These are phyloP conservation scores for Polietes domitor DNA, from an alignment of 2,888 invertebrate species.

Conservation along the genomic window DNA sequence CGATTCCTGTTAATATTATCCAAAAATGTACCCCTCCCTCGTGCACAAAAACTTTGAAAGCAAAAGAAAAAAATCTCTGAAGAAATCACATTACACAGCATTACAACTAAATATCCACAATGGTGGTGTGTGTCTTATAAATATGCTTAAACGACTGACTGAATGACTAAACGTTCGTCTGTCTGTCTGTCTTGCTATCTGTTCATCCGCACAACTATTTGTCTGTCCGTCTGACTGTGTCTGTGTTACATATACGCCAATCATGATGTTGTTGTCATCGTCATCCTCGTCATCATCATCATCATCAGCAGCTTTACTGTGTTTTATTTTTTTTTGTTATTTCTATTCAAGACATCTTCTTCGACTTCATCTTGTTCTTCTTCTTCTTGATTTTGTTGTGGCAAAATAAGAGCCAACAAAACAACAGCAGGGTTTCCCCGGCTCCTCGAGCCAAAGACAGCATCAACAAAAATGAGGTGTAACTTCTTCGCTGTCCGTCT, in stretches of 20 bases:
- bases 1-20: too few species aligned
- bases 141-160: not conserved
- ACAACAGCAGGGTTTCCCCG: not conserved
- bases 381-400: not conserved
- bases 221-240: not conserved
- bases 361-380: not conserved
- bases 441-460: not conserved
- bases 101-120: conserved; percentile 11
- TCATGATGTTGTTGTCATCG: not conserved
- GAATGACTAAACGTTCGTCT: not conserved
- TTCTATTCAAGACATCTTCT: conserved; percentile 6
- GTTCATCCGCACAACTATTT: not conserved
- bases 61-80: not conserved
- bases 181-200: not conserved
- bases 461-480: conserved; percentile 3
- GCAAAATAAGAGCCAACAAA: not conserved
- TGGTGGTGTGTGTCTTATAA: not conserved
- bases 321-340: not conserved
- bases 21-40: not conserved
- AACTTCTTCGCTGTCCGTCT: not conserved
- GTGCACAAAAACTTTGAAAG: not conserved
- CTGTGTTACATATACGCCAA: conserved; percentile 11
- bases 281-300: not conserved
- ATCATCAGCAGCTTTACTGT: not conserved
- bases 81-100: not conserved